Percentiles rank a stretch among this genome's conserved stretches.
Evolutionary conservation across 2,113 vertebrate genomes (phyloP).

Genomic region (Oreamnos americanus): DNA sequence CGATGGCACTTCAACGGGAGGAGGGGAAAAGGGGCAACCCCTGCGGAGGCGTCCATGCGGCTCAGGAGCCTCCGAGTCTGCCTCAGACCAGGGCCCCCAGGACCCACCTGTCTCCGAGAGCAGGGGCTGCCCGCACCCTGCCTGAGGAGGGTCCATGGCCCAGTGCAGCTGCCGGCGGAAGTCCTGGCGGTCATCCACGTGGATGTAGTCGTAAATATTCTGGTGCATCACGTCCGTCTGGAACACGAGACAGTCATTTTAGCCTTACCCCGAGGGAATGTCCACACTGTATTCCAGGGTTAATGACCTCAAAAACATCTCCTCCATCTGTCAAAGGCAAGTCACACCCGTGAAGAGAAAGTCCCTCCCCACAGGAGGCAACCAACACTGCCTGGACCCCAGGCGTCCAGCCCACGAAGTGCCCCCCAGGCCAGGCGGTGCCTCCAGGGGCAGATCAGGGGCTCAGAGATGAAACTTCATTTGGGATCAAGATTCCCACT

Average conservation of each 20-base stretch:
- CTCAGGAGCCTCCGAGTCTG: not conserved
- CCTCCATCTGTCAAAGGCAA: too few species aligned
- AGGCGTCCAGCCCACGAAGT: not conserved
- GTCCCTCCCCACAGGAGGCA: not conserved
- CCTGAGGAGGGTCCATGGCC: slow-evolving; percentile 95
- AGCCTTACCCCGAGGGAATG: not conserved
- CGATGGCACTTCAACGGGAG: fast-evolving
- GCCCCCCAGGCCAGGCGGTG: too few species aligned
- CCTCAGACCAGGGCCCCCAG: not conserved
- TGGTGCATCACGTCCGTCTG: slow-evolving; percentile 99
- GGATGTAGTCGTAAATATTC: slow-evolving; percentile 97
- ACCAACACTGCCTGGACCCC: not conserved
- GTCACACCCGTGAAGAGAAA: not conserved
- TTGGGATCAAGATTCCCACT: not conserved
- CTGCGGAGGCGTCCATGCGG: fast-evolving
- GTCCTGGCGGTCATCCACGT: slow-evolving; percentile 96
- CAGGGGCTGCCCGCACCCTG: slow-evolving; percentile 79
- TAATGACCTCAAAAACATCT: not conserved
- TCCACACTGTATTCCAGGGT: not conserved
- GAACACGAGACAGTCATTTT: slow-evolving; percentile 33
- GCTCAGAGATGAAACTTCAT: not conserved
- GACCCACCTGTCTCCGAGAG: slow-evolving; percentile 85
- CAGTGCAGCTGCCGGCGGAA: slow-evolving; percentile 96
- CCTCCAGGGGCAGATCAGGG: not conserved
- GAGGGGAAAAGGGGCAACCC: not conserved